A percentile compares a stretch with the other conserved stretches of the same genome.
Evolutionary conservation across 2,113 vertebrate species (phyloP).

Genomic region (Sinocyclocheilus anshuiensis): DNA sequence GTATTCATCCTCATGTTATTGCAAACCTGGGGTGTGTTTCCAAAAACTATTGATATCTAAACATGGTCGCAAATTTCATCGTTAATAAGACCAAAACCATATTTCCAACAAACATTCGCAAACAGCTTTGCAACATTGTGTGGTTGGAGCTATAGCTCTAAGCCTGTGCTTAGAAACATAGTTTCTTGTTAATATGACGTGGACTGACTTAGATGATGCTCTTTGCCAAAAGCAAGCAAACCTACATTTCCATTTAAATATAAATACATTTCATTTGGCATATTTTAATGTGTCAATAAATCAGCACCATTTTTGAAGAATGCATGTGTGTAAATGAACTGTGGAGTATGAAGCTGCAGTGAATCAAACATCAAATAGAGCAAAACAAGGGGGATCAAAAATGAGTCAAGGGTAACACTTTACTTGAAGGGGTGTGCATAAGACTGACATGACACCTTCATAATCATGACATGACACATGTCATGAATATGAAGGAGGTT

Average conservation of each 20-base stretch:
- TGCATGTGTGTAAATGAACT: neutral
- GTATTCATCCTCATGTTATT: neutral
- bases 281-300: too few species aligned
- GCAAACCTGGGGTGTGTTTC: neutral
- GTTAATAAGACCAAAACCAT: neutral
- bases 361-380: too few species aligned
- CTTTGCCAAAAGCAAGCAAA: neutral
- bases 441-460: too few species aligned
- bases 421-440: too few species aligned
- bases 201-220: neutral
- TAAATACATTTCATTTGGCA: neutral
- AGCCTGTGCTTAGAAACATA: too few species aligned
- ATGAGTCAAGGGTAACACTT: too few species aligned
- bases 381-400: too few species aligned
- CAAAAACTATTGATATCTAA: neutral
- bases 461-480: too few species aligned
- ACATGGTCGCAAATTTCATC: neutral
- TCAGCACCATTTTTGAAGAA: neutral
- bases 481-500: too few species aligned
- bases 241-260: neutral
- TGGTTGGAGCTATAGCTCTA: neutral
- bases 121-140: neutral
- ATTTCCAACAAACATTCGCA: neutral
- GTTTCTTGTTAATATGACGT: neutral
- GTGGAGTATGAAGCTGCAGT: neutral